Conservation (phyloP, 2,113 vertebrate genomes). For the Nipponia nippon region DNA sequence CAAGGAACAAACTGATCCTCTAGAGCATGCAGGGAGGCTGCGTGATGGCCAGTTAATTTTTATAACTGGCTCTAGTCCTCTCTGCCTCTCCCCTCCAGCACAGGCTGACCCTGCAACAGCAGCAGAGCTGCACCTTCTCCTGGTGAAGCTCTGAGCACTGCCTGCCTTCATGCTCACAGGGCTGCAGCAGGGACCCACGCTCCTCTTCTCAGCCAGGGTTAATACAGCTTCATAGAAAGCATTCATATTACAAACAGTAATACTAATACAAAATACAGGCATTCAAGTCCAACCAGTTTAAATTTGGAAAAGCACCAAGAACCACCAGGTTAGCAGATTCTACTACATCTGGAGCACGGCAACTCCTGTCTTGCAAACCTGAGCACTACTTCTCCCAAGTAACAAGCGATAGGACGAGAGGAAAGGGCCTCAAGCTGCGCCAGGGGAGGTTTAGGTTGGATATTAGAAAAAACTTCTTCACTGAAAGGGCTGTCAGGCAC, state of each 20-base stretch:
- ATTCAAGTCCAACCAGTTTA: background rate
- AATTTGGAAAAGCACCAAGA: background rate
- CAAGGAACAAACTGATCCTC: background rate
- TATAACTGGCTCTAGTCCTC: background rate
- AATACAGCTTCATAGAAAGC: background rate
- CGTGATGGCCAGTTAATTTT: background rate
- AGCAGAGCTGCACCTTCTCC: background rate
- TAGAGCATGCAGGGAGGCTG: fast-evolving
- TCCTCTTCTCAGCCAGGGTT: background rate
- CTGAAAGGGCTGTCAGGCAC: too few species aligned
- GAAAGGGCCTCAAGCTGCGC: too few species aligned
- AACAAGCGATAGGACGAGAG: too few species aligned
- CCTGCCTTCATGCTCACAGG: background rate
- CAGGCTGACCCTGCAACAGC: background rate
- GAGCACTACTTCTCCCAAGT: background rate
- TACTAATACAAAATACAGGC: background rate
- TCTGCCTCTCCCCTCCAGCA: background rate
- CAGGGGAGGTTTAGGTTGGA: too few species aligned
- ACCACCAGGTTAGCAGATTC: background rate
- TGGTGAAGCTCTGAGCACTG: fast-evolving
- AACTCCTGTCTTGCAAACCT: background rate
- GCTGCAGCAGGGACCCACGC: background rate
- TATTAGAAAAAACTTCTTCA: too few species aligned
- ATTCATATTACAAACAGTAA: background rate
- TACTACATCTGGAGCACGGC: background rate